A percentile compares a stretch with the other conserved stretches of the same genome.
Conservation (phyloP, 2,797 vertebrate species). For the Thunnus albacares region DNA sequence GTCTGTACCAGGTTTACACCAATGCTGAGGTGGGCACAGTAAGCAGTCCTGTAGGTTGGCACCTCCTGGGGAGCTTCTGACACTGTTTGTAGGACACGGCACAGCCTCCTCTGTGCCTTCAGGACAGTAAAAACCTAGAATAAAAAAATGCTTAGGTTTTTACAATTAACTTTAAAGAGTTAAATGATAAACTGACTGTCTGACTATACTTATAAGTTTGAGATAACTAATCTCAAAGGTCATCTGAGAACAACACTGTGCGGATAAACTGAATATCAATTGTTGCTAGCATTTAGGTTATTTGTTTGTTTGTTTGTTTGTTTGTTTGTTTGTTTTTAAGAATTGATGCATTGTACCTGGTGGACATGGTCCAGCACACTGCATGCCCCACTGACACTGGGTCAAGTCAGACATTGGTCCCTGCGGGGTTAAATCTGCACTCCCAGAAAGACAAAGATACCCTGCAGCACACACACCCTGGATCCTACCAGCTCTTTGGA, state of each 20-base stretch:
- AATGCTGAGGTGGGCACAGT: slow-evolving; percentile 87
- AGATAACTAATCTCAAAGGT: too few species aligned
- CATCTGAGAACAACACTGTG: too few species aligned
- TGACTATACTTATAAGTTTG: too few species aligned
- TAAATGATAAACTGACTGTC: background rate
- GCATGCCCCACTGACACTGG: slow-evolving; percentile 86
- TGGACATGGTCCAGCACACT: slow-evolving; percentile 90
- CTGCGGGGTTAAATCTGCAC: slow-evolving; percentile 85
- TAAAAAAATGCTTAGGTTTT: slow-evolving; percentile 14
- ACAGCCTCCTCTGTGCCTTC: slow-evolving; percentile 86
- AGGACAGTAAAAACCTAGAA: slow-evolving; percentile 91
- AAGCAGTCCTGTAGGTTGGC: slow-evolving; percentile 86
- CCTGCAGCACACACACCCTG: slow-evolving; percentile 91
- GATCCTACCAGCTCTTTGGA: slow-evolving; percentile 87
- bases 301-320: background rate
- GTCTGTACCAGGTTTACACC: slow-evolving; percentile 91
- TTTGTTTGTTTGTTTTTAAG: background rate
- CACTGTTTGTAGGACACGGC: slow-evolving; percentile 89
- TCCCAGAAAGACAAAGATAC: slow-evolving; percentile 91
- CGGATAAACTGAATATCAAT: background rate
- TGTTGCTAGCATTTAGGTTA: background rate
- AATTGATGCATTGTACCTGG: slow-evolving; percentile 83
- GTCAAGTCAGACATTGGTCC: slow-evolving; percentile 63
- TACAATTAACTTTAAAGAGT: background rate
- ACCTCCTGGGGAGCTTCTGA: slow-evolving; percentile 85